A percentile compares a stretch with the other conserved stretches of the same genome.
Conservation (phyloP, 2,113 vertebrate genomes). For the Dolichotis patagonum region DNA sequence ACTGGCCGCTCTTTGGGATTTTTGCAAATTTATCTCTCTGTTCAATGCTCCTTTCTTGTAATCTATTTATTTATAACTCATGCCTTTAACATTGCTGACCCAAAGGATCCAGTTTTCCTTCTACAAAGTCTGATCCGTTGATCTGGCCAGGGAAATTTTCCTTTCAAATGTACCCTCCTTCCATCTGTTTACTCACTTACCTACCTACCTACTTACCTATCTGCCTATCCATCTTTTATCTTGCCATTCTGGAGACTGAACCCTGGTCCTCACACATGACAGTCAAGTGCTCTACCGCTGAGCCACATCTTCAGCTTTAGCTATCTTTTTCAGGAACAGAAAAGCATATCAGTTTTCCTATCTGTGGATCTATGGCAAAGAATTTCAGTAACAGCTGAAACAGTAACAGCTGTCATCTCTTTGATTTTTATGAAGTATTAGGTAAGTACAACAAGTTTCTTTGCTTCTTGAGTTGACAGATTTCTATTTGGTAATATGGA, state of each 20-base stretch:
- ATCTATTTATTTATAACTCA: background rate
- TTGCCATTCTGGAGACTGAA: background rate
- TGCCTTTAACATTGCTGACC: background rate
- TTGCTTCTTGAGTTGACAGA: background rate
- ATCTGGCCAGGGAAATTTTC: background rate
- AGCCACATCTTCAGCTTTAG: background rate
- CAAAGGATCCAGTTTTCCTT: background rate
- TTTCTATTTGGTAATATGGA: background rate
- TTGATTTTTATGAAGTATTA: background rate
- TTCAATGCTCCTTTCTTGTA: background rate
- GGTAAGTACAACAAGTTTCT: background rate
- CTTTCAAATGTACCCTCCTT: background rate
- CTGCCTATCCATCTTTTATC: background rate
- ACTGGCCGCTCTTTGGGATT: background rate
- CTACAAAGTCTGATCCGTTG: background rate
- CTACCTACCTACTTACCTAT: background rate
- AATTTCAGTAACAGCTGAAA: background rate
- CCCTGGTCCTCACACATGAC: background rate
- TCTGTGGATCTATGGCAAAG: background rate
- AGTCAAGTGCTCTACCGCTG: background rate
- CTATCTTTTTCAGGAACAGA: background rate
- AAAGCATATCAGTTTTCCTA: background rate
- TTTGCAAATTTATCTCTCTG: background rate
- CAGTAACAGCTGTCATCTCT: background rate
- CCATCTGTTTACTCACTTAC: background rate